Base-by-base conservation (phyloP, 1,140 invertebrate genomes). In the Drosophila nannoptera region DNA sequence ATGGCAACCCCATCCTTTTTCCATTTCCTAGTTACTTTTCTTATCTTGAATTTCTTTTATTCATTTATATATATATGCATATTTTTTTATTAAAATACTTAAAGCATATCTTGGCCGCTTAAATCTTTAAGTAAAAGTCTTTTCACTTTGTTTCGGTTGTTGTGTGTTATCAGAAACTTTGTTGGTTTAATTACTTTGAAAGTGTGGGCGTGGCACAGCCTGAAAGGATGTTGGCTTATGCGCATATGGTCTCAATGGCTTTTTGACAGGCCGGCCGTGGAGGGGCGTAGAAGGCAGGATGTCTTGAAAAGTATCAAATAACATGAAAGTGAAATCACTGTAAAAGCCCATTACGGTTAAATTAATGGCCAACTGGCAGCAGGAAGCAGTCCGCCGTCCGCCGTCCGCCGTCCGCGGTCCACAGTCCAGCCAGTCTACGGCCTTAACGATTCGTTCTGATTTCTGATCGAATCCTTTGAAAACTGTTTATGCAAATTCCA, bases 191-290 rank as follows among this genome's bases (percentile, higher is more conserved):
- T 82, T 83, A 82, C 80, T 84, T 78, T 73, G 64, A 69, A 69
- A 35, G 48, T 16, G 32, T 50, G 48, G 48, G 48, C 48, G 48
- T 50, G 32, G 32, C 49, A 68, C 66, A 63, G 71, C 71, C 71
- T 83, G 63, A 82, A 82, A 71, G 70, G 66, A 72, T 77, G 53
- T 29, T 16, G 33, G 16, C 7, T 48, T 16, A 73, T 65, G 61
- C 81, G 81, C 81, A 84, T 86, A 86, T 84, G 81, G 86, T 84
- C 74, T 53, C 67, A 84, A 84, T 80, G 70, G 74, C 73, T 78
- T 42, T 43, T 22, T 22, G 22, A 22, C 22, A 22, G 22, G 12
- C 71, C 49, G 48, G 22, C 53, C 22, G 22, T 22, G 22, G 22
- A 22, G 3, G 22, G 22, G 1, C 22, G 22, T 22, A 48, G 40